Percentiles rank a stretch among this genome's conserved stretches.
Evolutionary conservation across 2,113 vertebrate genomes (phyloP).

Genomic region (Caranx ignobilis): DNA sequence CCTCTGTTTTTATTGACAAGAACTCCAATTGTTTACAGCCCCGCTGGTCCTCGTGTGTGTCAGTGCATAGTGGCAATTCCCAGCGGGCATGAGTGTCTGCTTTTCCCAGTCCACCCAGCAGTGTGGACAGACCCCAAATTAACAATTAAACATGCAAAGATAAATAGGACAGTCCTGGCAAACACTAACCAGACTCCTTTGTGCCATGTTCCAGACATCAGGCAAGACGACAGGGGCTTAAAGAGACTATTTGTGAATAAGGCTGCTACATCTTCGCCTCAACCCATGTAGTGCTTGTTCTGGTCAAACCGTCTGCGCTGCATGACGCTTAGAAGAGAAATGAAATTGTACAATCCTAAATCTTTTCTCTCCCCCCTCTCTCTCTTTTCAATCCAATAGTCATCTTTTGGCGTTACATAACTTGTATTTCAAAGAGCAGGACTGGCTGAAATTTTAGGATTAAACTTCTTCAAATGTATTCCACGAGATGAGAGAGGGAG

Average conservation of each 20-base stretch:
- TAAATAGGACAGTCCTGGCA: constrained; percentile 63
- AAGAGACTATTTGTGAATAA: constrained; percentile 49
- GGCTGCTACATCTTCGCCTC: constrained; percentile 27
- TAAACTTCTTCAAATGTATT: constrained; percentile 55
- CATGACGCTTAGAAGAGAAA: neutral
- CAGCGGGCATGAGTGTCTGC: constrained; percentile 49
- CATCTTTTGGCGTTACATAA: constrained; percentile 52
- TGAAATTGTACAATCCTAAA: constrained; percentile 27
- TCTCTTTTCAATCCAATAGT: constrained; percentile 42
- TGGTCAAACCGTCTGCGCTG: constrained; percentile 48
- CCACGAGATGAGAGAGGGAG: constrained; percentile 18
- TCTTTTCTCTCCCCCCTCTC: constrained; percentile 9
- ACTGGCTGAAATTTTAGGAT: constrained; percentile 53
- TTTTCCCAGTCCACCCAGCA: constrained; percentile 41
- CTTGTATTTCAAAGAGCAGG: constrained; percentile 45
- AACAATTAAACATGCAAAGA: constrained; percentile 60
- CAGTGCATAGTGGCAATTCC: constrained; percentile 48
- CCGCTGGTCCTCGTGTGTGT: constrained; percentile 38
- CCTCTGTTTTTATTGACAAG: constrained; percentile 42
- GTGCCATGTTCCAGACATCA: constrained; percentile 61
- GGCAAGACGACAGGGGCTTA: constrained; percentile 41
- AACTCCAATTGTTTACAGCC: constrained; percentile 37
- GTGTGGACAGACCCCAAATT: constrained; percentile 57
- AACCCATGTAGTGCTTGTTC: constrained; percentile 19
- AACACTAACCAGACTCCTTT: constrained; percentile 57